phyloP scores from a whole-genome alignment of 2,113 vertebrate genomes.

The Condylura cristata region DNA sequence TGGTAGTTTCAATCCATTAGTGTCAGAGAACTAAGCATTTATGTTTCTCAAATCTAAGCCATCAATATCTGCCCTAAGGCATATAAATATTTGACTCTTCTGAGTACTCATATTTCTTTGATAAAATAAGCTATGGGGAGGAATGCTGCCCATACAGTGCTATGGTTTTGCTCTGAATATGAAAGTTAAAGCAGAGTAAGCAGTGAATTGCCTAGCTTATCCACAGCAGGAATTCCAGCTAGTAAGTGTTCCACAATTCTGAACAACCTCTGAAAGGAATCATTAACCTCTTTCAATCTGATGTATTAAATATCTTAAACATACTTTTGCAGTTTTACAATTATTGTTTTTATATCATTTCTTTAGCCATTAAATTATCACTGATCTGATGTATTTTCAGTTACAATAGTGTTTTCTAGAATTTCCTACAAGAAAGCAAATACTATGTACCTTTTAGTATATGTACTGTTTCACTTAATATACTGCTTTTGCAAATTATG shows the following conservation, averaged over 20 bases:
- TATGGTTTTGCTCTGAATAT: background rate
- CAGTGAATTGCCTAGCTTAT: background rate
- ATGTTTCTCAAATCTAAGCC: background rate
- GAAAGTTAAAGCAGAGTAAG: background rate
- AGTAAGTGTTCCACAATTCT: background rate
- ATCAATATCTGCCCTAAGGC: background rate
- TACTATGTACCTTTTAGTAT: background rate
- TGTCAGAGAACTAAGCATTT: background rate
- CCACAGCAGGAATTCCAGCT: background rate
- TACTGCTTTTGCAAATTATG: background rate
- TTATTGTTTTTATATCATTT: background rate
- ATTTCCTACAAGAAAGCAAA: background rate
- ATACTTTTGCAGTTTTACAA: background rate
- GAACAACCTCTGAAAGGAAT: background rate
- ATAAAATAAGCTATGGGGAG: background rate
- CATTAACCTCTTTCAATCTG: background rate
- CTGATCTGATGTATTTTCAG: background rate
- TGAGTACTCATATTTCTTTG: background rate
- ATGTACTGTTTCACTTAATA: background rate
- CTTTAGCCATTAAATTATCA: background rate
- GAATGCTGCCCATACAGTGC: background rate
- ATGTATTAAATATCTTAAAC: background rate
- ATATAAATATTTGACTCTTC: constrained; percentile 26
- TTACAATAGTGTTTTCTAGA: background rate
- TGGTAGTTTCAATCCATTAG: background rate